These are phyloP conservation scores for Drosophila kokeensis DNA, from an alignment of 2,888 invertebrate species.

Conservation along the genomic window DNA sequence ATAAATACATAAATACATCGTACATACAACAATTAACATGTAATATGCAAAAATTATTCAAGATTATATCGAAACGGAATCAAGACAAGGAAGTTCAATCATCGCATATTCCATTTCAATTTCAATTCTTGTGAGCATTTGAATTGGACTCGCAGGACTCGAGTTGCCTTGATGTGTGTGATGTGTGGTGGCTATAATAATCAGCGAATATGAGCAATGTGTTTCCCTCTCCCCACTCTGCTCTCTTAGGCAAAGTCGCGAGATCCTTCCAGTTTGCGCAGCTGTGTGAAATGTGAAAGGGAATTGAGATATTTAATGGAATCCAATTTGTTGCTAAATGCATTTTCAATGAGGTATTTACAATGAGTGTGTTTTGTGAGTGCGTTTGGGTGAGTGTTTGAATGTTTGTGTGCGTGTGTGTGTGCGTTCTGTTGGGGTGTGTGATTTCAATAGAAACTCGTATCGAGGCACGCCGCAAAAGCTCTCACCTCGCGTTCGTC, in stretches of 20 bases:
- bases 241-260: slow-evolving; percentile 69
- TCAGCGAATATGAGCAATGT: slow-evolving; percentile 3
- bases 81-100: slow-evolving; percentile 9
- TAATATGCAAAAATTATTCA: slow-evolving; percentile 54
- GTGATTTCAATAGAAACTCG: slow-evolving; percentile 66
- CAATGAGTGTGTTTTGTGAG: slow-evolving; percentile 34
- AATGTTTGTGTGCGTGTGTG: slow-evolving; percentile 10
- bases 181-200: not conserved
- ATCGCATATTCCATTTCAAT: slow-evolving; percentile 8
- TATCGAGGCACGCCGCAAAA: slow-evolving; percentile 69
- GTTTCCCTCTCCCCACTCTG: not conserved
- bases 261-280: slow-evolving; percentile 80
- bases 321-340: not conserved
- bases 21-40: slow-evolving; percentile 49
- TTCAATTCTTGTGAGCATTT: slow-evolving; percentile 49
- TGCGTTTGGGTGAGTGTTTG: slow-evolving; percentile 17
- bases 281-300: slow-evolving; percentile 50
- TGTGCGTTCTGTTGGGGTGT: slow-evolving; percentile 12
- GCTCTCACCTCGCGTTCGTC: slow-evolving; percentile 89
- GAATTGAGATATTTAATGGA: slow-evolving; percentile 28
- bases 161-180: slow-evolving; percentile 13
- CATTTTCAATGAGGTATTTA: slow-evolving; percentile 35
- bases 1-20: slow-evolving; percentile 69
- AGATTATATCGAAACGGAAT: slow-evolving; percentile 52
- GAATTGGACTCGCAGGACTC: slow-evolving; percentile 25